Conservation (phyloP, 2,797 vertebrate species). For the Pantherophis vulpinus region DNA sequence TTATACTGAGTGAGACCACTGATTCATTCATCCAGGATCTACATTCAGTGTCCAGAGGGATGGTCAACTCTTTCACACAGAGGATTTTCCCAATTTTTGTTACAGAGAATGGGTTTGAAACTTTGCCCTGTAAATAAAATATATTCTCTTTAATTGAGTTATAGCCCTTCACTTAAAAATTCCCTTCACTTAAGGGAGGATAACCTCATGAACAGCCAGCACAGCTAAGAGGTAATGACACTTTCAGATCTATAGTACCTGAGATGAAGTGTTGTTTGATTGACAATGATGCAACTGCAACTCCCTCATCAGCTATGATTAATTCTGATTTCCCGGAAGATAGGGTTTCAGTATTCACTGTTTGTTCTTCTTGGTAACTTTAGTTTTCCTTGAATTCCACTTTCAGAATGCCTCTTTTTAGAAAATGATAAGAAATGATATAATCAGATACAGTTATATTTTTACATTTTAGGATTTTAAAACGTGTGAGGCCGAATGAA, state of each 20-base stretch:
- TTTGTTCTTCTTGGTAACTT: not conserved
- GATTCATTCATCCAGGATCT: not conserved
- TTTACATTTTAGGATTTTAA: not conserved
- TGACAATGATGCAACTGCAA: not conserved
- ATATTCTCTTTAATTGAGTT: not conserved
- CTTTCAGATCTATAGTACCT: not conserved
- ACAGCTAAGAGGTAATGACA: not conserved
- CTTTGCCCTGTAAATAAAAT: not conserved
- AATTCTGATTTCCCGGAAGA: not conserved
- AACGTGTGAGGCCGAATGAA: not conserved
- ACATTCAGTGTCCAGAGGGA: not conserved
- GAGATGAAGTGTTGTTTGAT: not conserved
- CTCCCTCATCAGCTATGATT: not conserved
- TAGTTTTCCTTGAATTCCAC: not conserved
- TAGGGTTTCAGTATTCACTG: not conserved
- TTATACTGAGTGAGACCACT: not conserved
- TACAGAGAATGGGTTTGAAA: not conserved
- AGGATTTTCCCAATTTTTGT: not conserved
- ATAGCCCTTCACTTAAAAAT: not conserved
- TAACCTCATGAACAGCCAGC: not conserved
- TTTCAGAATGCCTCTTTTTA: not conserved
- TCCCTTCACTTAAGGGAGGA: not conserved
- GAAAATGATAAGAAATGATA: not conserved
- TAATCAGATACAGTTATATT: not conserved
- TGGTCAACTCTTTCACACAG: not conserved